Evolutionary conservation across 2,797 vertebrate species (phyloP), one percentile per base, ranked within the genome.

Genomic region (Philypnodon macrostomus): DNA sequence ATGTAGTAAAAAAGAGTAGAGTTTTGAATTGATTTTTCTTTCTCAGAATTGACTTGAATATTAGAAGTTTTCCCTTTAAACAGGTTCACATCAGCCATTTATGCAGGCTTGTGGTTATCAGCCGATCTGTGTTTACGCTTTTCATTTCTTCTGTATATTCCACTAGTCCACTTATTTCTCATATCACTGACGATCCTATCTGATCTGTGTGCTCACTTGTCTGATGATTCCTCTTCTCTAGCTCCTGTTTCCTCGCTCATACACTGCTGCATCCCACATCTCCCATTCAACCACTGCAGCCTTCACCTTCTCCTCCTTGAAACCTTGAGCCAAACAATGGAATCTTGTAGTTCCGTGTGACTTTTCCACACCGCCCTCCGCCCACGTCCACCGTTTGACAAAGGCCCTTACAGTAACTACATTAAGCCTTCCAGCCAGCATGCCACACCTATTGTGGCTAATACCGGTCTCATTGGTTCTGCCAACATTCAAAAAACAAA

Each of bases 391-490:
- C 76, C 69, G n/a, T n/a, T n/a, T n/a, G 72, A 85, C 81, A 87
- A 90, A 88, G 84, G 80, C 67, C 63, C n/a, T 32, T 24, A 61
- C 73, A 44, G 63, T 76, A 78, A 60, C 74, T 66, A 77, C 88
- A 89, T 87, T 87, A 88, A 89, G 87, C 86, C 64, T 53, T 21
- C 39, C 53, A 75, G 66, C 15, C 66, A 77, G 81, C 84, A 73
- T 74, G 79, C 79, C 67, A 16, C 63, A 59, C 37, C 76, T 61
- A 73, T 88, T 90, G 79, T 86, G 62, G 63, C 66, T 49, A 78
- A 85, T 51, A 75, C 83, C 79, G 80, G 81, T 73, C 76, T 67
- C 73, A 74, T 59, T 82, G 77, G 77, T 74, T 45, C 80, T 80
- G 83, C 82, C 67, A 61, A 69, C 73, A 79, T 85, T 80, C 77